Base-by-base conservation (phyloP, 2,797 vertebrate species). In the Anabas testudineus region DNA sequence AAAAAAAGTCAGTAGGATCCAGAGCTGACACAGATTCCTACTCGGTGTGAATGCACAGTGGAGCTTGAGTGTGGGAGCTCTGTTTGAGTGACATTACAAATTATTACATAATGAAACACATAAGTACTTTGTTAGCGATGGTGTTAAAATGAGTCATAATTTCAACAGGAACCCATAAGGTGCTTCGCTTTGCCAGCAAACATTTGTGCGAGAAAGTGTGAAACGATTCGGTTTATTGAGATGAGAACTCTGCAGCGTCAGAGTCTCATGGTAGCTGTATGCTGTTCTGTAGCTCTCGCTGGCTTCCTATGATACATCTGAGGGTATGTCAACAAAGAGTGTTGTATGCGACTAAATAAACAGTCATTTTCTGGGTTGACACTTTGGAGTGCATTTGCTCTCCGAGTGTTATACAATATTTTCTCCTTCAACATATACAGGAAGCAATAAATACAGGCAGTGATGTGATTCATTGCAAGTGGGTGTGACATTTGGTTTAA, bases 111-210 rank as follows among this genome's bases (percentile, higher is more conserved):
- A 84, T 85, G 26, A 54, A 68, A 76, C 83, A 80, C 80, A 48
- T 56, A 84, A 68, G 74, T 66, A 62, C 39, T 83, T 77, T 61
- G 79, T 78, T 68, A 62, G 66, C 18, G 19, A 8, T 51, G 72
- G 77, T 87, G 82, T 80, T 76, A 75, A 80, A 84, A 73, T 84
- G 71, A 89, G 28, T 89, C 80, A 74, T 28, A 51, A 48, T 82
- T 86, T 82, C 83, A 83, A 89, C 82, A 84, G 71, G 77, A 74
- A 63, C 80, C 45, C 78, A 80, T 84, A 77, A 74, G 63, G 70
- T 78, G 46, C 39, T 22, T 45, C 10, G 1, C 56, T 77, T 51
- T 76, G 74, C 82, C 76, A 84, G 69, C 62, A 67, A 83, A 80
- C 48, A 67, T 78, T 80, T 61, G 56, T 53, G 39, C 56, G 49